Evolutionary conservation across 2,797 vertebrate species (phyloP), one percentile per base, ranked within the genome.

Genomic region (Iguana delicatissima): DNA sequence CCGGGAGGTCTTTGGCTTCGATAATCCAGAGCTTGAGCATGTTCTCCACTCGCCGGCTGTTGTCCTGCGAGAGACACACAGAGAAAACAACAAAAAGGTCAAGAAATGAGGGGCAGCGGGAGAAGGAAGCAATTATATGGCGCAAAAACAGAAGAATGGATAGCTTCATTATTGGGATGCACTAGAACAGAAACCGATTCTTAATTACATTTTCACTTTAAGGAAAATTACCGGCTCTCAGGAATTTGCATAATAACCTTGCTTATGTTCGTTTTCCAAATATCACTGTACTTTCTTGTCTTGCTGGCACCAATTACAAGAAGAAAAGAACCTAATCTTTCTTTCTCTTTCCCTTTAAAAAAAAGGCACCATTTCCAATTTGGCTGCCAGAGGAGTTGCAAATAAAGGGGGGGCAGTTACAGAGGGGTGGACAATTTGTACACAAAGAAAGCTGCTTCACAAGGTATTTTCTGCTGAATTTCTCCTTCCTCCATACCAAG

Each of bases 1-100:
- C 98, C 0, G 99, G 99, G 89, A 99, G 97, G 96, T 99, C 99
- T 97, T 99, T 99, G 90, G 99, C 99, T 97, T 99, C 99, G 57
- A 99, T 99, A 96, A 99, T 98, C 99, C 99, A 99, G 87, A 99
- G 96, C 95, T 98, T 98, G 84, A 99, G 97, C 96, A 98, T 95
- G 96, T 99, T 99, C 96, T 99, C 99, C 85, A 99, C 98, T 42
- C 99, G 98, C 7, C 99, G 98, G 93, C 98, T 99, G 96, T 99
- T 99, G 98, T 99, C 99, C 99, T 99, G 95, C 89, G 94, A 4
- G 88, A 88, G 80, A 83, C 74, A 74, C 29, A 42, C 7, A 83
- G 32, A 18, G 62, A 84, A 24, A 55, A 35, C 57, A 67, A n/a
- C 32, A 83, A 88, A 93, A 93, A 42, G 72, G 93, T 97, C 92